Percentiles rank a stretch among this genome's conserved stretches.
Evolutionary conservation across 2,113 vertebrate species (phyloP).

Genomic region (Puma concolor): DNA sequence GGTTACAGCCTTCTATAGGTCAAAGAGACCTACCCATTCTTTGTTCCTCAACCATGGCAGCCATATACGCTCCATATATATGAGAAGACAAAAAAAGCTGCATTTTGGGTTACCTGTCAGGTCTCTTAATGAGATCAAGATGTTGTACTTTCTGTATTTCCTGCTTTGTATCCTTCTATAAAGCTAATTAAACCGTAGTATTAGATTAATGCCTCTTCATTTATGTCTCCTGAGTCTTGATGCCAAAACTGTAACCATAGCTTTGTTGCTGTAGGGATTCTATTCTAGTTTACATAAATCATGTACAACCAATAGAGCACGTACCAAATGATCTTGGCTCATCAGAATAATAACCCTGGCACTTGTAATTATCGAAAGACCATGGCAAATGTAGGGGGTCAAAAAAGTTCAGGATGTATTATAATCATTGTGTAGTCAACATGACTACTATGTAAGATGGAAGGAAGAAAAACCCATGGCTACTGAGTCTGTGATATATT

Average conservation of each 20-base stretch:
- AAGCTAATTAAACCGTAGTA: background rate
- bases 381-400: background rate
- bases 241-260: background rate
- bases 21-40: background rate
- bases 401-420: background rate
- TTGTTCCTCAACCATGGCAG: background rate
- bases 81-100: background rate
- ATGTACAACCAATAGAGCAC: background rate
- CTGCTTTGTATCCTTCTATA: background rate
- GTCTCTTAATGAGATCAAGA: background rate
- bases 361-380: background rate
- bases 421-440: background rate
- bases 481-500: background rate
- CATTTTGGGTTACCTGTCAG: background rate
- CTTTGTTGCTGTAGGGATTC: background rate
- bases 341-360: background rate
- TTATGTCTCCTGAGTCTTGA: background rate
- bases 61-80: fast-evolving
- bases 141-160: background rate
- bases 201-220: background rate
- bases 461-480: background rate
- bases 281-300: background rate
- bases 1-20: background rate
- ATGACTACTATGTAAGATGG: background rate
- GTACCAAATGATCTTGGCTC: background rate